Evolutionary conservation across 2,888 invertebrate genomes (phyloP).

Genomic region (Latrodectus elegans): DNA sequence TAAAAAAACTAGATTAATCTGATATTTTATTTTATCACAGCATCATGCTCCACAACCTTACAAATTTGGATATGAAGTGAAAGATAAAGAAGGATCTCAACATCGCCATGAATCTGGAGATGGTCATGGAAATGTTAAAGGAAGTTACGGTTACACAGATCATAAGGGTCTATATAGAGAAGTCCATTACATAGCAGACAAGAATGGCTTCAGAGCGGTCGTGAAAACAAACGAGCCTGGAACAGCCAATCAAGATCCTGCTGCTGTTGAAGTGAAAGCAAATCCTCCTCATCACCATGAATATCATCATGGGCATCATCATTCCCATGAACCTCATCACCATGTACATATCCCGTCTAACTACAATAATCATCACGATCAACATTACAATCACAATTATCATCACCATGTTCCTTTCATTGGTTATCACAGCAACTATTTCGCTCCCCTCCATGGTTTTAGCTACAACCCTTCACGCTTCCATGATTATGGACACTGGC

Average conservation of each 20-base stretch:
- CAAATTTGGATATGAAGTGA: constrained; percentile 45
- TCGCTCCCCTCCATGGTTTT: constrained; percentile 36
- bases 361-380: background rate
- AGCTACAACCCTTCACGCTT: constrained; percentile 36
- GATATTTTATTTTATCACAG: background rate
- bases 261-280: constrained; percentile 36
- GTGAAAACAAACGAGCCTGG: constrained; percentile 58
- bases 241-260: constrained; percentile 53
- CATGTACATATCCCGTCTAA: background rate
- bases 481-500: constrained; percentile 38
- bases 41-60: constrained; percentile 49
- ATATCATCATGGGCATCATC: background rate
- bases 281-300: constrained; percentile 33
- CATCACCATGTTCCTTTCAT: background rate
- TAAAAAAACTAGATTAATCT: background rate
- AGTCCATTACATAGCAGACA: constrained; percentile 55
- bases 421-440: constrained; percentile 8
- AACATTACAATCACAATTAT: background rate
- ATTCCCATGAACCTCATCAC: constrained; percentile 1
- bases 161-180: constrained; percentile 52
- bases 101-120: constrained; percentile 50
- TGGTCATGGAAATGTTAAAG: constrained; percentile 44
- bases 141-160: constrained; percentile 55
- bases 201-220: constrained; percentile 44
- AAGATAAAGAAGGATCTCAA: constrained; percentile 48